A percentile compares a stretch with the other conserved stretches of the same genome.
phyloP scores from a whole-genome alignment of 2,888 invertebrate species.

The Euclidia mi region DNA sequence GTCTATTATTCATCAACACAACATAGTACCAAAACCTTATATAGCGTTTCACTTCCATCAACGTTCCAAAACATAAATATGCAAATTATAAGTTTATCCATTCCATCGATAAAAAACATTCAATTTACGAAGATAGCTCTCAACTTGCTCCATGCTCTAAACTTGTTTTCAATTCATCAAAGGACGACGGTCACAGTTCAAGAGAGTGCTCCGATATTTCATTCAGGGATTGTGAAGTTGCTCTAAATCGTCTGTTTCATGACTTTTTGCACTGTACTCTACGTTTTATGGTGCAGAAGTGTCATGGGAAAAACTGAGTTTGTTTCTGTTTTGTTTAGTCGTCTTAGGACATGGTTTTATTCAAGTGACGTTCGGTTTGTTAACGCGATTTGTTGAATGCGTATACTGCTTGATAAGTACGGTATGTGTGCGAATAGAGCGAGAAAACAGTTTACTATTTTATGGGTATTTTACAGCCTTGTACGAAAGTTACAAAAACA shows the following conservation, averaged over 20 bases:
- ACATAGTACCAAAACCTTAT: too few relatives aligned
- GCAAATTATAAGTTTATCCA: not conserved
- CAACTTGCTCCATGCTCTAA: slow-evolving; percentile 47
- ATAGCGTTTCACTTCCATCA: too few relatives aligned
- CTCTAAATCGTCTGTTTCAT: slow-evolving; percentile 42
- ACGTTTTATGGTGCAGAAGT: slow-evolving; percentile 11
- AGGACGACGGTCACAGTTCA: slow-evolving; percentile 60
- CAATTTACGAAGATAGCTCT: slow-evolving; percentile 5
- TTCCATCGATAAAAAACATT: not conserved
- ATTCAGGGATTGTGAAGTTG: slow-evolving; percentile 49
- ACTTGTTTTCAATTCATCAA: slow-evolving; percentile 73
- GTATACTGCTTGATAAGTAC: too few relatives aligned
- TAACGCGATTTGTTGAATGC: not conserved
- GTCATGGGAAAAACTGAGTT: slow-evolving; percentile 8
- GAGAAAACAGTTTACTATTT: not conserved
- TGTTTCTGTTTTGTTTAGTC: slow-evolving; percentile 4
- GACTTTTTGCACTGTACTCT: slow-evolving; percentile 19
- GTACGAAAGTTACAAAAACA: too few relatives aligned
- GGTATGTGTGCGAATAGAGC: too few relatives aligned
- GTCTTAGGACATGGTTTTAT: not conserved
- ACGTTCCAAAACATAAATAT: not conserved
- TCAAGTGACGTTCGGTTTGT: not conserved
- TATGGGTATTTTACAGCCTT: too few relatives aligned
- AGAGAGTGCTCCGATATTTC: slow-evolving; percentile 61
- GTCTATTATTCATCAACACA: too few relatives aligned